Base-by-base conservation (phyloP, 2,797 vertebrate species). In the Gephyroberyx darwinii region DNA sequence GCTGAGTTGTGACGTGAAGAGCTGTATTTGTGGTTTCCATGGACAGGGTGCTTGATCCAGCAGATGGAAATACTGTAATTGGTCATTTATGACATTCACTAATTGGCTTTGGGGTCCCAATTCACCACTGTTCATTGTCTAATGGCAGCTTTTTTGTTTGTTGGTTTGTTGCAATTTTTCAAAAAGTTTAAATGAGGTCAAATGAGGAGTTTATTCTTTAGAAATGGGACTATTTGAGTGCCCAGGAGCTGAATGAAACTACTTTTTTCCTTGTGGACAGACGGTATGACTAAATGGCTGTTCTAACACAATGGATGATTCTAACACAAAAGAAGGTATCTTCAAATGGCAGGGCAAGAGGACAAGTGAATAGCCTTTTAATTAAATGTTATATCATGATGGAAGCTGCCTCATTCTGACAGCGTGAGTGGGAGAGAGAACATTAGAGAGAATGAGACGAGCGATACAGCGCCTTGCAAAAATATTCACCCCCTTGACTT, bases 301-400 rank as follows among this genome's bases (percentile, higher is more conserved):
- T 63, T 68, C 17, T 4, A 26, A 26, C 26, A 26, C 26, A 26
- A 26, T 26, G 8, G n/a, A 5, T 70, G 69, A 22, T 30, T 74
- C 31, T 56, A 58, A 19, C 17, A 56, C 61, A 76, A 69, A 74
- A 60, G 48, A 33, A 33, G 41, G 47, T 60, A 22, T 65, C 47
- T 67, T 81, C 74, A 65, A 52, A 75, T 66, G 69, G 54, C 75
- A 52, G 43, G 65, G 60, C 41, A 61, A 5, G 41, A 61, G 16
- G 61, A 61, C 51, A 20, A 65, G 54, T 70, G 69, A 61, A 71
- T 35, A 52, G 33, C 51, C 53, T 63, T 47, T 71, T 86, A 74
- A 88, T 88, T 77, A 82, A 76, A 54, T 35, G 39, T 81, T 88
- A 77, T 48, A 60, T 70, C 80, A 84, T 16, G 1, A 3, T 43